A percentile compares a stretch with the other conserved stretches of the same genome.
Evolutionary conservation across 2,888 invertebrate species (phyloP).

Genomic region (Melanchra persicariae): DNA sequence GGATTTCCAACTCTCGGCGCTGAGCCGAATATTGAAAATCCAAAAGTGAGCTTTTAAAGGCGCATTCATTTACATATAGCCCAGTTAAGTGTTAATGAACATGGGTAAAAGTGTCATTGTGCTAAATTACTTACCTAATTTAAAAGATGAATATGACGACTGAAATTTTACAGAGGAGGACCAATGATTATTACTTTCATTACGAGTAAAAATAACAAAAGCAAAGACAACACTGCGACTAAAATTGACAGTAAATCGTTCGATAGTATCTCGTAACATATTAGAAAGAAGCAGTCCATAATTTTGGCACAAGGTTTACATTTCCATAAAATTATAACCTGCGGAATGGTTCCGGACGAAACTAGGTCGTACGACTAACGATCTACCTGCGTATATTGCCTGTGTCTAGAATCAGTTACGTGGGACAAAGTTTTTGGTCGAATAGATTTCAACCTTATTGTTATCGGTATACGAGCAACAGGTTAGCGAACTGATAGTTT

Average conservation of each 20-base stretch:
- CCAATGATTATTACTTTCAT: background rate
- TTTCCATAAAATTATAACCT: background rate
- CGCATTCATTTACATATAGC: background rate
- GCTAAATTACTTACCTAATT: background rate
- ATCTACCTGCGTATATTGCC: background rate
- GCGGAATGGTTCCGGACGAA: background rate
- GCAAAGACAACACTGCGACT: background rate
- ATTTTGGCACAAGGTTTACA: background rate
- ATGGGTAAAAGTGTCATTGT: background rate
- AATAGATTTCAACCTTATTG: background rate
- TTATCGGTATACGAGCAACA: background rate
- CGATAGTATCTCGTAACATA: background rate
- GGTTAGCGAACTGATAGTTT: background rate
- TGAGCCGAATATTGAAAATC: background rate
- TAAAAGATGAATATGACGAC: background rate
- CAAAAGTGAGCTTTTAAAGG: background rate
- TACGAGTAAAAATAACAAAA: background rate
- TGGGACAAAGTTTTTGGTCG: background rate
- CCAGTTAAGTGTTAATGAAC: background rate
- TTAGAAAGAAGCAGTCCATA: background rate
- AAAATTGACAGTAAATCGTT: background rate
- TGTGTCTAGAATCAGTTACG: background rate
- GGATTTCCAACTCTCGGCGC: background rate
- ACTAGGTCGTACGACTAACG: background rate
- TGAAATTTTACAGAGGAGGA: background rate